Evolutionary conservation across 2,888 invertebrate genomes (phyloP).

Genomic region (Seira ritae): DNA sequence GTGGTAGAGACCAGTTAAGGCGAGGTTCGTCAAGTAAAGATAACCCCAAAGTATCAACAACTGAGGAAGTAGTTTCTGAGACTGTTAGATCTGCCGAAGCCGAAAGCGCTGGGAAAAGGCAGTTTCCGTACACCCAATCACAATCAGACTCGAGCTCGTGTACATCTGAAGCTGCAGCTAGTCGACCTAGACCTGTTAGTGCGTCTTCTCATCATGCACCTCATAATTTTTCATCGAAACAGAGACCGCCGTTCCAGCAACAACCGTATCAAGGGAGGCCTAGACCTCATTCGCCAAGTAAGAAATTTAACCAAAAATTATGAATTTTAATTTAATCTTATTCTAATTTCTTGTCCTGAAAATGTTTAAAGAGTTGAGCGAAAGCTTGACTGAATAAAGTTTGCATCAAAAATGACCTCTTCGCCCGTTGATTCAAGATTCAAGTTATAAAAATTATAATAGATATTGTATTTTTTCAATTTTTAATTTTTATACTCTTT

Average conservation of each 20-base stretch:
- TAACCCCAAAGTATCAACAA: slow-evolving; percentile 1
- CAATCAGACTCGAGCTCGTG: slow-evolving; percentile 42
- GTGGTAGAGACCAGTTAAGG: slow-evolving; percentile 41
- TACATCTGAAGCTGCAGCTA: slow-evolving; percentile 36
- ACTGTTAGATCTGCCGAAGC: slow-evolving; percentile 18
- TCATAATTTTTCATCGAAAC: slow-evolving; percentile 19
- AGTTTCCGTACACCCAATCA: slow-evolving; percentile 20
- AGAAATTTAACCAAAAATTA: not conserved
- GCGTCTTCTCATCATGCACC: slow-evolving; percentile 41
- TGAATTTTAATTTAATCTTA: too few relatives aligned
- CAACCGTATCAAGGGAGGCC: slow-evolving; percentile 36
- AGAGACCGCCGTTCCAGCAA: slow-evolving; percentile 42
- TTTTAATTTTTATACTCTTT: too few relatives aligned
- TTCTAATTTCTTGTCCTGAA: not conserved
- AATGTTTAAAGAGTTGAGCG: too few relatives aligned
- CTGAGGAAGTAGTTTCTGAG: slow-evolving; percentile 14
- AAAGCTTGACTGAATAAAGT: too few relatives aligned
- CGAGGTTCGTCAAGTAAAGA: slow-evolving; percentile 22
- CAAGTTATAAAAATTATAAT: too few relatives aligned
- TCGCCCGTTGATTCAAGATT: too few relatives aligned
- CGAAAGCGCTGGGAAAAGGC: slow-evolving; percentile 29
- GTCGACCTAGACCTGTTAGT: slow-evolving; percentile 37
- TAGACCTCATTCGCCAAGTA: slow-evolving; percentile 50
- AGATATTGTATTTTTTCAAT: too few relatives aligned
- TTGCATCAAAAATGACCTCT: too few relatives aligned